Conservation (phyloP, 2,113 vertebrate genomes). For the Neogale vison region DNA sequence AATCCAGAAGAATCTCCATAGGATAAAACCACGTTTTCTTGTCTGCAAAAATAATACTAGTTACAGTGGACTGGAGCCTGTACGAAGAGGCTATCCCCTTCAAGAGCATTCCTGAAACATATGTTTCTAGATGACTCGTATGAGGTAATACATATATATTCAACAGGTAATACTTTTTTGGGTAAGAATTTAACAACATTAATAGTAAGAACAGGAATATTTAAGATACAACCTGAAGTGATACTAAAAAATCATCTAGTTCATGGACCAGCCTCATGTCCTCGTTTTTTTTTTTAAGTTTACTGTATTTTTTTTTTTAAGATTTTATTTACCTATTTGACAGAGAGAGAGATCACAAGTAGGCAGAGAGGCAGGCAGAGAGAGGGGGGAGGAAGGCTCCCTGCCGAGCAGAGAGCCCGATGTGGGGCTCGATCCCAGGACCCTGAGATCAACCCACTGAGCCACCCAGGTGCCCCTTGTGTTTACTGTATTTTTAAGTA, state of each 20-base stretch:
- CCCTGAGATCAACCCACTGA: background rate
- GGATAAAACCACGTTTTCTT: background rate
- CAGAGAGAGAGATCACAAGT: too few relatives aligned
- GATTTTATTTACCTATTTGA: too few relatives aligned
- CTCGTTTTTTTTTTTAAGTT: background rate
- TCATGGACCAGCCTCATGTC: background rate
- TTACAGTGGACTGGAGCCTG: background rate
- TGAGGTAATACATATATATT: background rate
- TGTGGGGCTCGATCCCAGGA: too few relatives aligned
- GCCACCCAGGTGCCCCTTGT: background rate
- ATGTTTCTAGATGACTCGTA: background rate
- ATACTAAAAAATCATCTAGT: background rate
- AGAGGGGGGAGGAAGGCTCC: too few relatives aligned
- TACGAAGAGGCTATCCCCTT: background rate
- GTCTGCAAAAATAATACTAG: background rate
- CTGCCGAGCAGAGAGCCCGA: too few relatives aligned
- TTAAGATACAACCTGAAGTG: background rate
- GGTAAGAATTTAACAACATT: background rate
- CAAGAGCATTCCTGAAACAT: background rate
- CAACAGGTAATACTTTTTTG: background rate
- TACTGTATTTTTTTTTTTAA: background rate
- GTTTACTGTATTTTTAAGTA: too few relatives aligned
- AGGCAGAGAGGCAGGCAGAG: background rate
- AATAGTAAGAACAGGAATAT: background rate
- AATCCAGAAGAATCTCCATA: background rate